Conservation (phyloP, 2,888 invertebrate genomes). For the Eupithecia pulchellata region DNA sequence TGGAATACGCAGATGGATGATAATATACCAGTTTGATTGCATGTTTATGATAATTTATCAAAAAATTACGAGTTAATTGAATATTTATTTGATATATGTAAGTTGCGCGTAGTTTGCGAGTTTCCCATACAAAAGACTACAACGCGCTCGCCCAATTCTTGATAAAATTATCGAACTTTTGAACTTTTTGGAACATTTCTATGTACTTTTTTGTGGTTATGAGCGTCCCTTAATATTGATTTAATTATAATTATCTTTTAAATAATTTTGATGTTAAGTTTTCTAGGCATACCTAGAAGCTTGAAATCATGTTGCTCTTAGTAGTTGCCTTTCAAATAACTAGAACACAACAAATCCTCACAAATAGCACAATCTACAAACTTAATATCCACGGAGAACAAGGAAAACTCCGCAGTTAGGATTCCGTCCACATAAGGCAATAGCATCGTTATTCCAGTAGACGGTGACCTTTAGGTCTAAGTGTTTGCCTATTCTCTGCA, state of each 20-base stretch:
- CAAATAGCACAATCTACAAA: background rate
- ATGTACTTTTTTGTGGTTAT: background rate
- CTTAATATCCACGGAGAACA: slow-evolving; percentile 10
- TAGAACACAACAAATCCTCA: background rate
- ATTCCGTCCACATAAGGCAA: slow-evolving; percentile 29
- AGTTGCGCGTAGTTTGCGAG: background rate
- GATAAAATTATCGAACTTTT: background rate
- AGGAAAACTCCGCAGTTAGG: slow-evolving; percentile 29
- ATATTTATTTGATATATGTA: background rate
- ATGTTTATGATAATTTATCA: background rate
- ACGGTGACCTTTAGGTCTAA: slow-evolving; percentile 37
- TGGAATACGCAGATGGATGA: background rate
- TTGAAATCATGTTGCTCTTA: background rate
- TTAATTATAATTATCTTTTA: no score
- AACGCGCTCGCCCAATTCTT: slow-evolving; percentile 16
- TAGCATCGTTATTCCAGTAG: slow-evolving; percentile 36
- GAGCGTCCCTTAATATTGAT: no score
- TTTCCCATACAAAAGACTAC: slow-evolving; percentile 23
- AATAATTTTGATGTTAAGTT: no score
- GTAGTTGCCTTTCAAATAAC: background rate
- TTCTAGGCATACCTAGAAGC: background rate
- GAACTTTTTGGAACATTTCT: background rate
- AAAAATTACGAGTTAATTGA: background rate
- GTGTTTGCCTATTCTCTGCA: slow-evolving; percentile 26
- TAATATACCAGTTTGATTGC: background rate